Evolutionary conservation across 2,888 invertebrate genomes (phyloP).

Genomic region (Metacarcinus magister): DNA sequence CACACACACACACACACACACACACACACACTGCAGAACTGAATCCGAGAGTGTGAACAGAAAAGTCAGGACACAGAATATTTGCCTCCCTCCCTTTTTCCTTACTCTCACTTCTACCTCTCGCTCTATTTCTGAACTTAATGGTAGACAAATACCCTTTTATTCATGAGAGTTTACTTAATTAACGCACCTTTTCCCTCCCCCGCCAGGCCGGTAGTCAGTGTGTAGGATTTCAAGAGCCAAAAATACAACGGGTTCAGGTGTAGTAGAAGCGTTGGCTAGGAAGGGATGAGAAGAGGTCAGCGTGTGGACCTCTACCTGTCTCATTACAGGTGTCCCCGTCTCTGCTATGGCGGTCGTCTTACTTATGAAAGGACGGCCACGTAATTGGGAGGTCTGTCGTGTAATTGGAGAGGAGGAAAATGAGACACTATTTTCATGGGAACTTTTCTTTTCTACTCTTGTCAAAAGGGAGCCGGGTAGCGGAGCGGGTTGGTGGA

Average conservation of each 20-base stretch:
- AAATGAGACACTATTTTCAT: background rate
- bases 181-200: background rate
- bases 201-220: background rate
- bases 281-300: background rate
- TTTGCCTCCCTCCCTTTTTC: background rate
- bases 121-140: background rate
- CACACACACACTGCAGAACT: background rate
- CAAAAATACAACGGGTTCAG: background rate
- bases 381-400: background rate
- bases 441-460: background rate
- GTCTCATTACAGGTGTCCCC: background rate
- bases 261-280: background rate
- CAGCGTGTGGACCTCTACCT: background rate
- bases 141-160: background rate
- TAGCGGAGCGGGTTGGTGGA: background rate
- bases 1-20: no score
- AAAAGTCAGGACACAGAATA: background rate
- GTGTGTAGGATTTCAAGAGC: background rate
- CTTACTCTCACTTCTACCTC: background rate
- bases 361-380: background rate
- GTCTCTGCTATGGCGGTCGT: background rate
- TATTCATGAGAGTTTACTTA: background rate
- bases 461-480: background rate
- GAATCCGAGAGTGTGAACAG: background rate
- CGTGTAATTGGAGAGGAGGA: background rate